phyloP scores from a whole-genome alignment of 1,140 invertebrate species.

The Brachionus asplanchnoidis region DNA sequence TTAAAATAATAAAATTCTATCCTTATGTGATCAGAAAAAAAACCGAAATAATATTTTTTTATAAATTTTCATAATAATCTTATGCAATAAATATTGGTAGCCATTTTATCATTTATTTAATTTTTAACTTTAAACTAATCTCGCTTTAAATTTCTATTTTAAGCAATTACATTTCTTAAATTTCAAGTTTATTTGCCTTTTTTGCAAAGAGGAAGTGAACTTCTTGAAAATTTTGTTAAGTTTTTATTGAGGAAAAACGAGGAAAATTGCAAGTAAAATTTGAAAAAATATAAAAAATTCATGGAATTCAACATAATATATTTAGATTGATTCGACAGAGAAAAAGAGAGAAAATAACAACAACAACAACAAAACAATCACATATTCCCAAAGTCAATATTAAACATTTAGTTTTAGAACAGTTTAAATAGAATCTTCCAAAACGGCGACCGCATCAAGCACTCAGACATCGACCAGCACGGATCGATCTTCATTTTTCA shows the following conservation, averaged over 20 bases:
- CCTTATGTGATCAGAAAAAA: no score
- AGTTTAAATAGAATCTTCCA: background rate
- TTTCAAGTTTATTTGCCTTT: background rate
- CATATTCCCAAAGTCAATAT: background rate
- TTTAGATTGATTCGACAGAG: background rate
- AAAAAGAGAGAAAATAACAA: background rate
- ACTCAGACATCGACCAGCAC: background rate
- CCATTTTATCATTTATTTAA: no score
- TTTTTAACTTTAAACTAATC: no score
- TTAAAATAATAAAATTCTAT: background rate
- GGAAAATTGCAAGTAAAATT: background rate
- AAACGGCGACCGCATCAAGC: background rate
- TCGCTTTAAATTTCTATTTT: no score
- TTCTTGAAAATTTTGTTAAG: background rate
- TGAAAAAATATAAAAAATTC: conserved; percentile 25
- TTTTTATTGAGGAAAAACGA: background rate
- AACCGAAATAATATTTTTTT: no score
- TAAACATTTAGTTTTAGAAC: background rate
- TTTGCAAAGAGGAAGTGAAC: background rate
- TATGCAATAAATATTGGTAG: no score
- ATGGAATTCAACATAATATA: conserved; percentile 25
- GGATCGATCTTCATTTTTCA: conserved; percentile 1
- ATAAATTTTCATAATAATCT: no score
- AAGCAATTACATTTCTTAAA: no score
- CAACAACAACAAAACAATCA: background rate